Conservation (phyloP, 2,888 invertebrate species). For the Serrognathus titanus region DNA sequence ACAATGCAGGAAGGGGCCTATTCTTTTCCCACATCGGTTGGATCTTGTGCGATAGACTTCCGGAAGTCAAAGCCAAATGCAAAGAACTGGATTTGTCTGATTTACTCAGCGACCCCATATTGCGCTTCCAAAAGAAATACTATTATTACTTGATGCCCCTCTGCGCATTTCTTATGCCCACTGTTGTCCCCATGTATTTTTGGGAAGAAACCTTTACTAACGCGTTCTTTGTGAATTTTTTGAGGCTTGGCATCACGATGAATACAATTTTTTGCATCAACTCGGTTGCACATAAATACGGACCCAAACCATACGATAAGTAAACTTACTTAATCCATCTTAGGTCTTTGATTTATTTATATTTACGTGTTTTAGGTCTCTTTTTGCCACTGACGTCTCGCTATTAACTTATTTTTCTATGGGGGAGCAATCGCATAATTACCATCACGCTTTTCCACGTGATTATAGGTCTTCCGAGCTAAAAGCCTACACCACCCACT, state of each 20-base stretch:
- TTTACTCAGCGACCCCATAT: conserved; percentile 70
- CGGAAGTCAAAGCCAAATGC: conserved; percentile 76
- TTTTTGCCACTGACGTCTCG: not conserved
- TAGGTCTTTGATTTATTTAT: too few relatives aligned
- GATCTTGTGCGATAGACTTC: conserved; percentile 87
- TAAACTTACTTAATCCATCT: conserved; percentile 22
- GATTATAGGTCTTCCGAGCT: not conserved
- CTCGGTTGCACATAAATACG: conserved; percentile 54
- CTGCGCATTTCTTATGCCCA: conserved; percentile 55
- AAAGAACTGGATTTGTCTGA: conserved; percentile 78
- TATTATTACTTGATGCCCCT: conserved; percentile 47
- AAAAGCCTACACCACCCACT: not conserved
- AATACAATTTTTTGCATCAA: conserved; percentile 60
- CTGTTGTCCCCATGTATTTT: conserved; percentile 51
- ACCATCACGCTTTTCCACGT: not conserved
- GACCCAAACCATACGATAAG: conserved; percentile 43
- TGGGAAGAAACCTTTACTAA: conserved; percentile 55
- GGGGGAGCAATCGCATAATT: not conserved
- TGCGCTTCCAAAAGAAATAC: conserved; percentile 74
- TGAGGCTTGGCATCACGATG: conserved; percentile 52
- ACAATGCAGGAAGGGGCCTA: conserved; percentile 78
- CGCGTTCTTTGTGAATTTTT: conserved; percentile 49
- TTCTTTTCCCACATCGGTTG: conserved; percentile 93
- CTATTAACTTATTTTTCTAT: not conserved
- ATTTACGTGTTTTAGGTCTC: not conserved